Base-by-base conservation (phyloP, 2,888 invertebrate genomes). In the Noctuana brunneofusca region DNA sequence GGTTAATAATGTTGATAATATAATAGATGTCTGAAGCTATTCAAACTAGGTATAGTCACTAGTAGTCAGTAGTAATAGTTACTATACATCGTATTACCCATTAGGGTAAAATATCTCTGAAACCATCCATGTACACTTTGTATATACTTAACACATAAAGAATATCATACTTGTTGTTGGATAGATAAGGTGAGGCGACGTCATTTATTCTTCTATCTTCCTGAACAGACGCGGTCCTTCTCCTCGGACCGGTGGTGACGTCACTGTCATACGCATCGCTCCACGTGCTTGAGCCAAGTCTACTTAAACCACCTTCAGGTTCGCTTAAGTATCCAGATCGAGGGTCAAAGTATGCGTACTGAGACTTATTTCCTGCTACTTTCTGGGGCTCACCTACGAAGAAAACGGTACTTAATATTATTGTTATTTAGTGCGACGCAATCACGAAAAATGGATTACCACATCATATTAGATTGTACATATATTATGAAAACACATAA, bases 341-440 rank as follows among this genome's bases (percentile, higher is more conserved):
- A 0, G 92, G 91, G 72, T 92, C 92, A 74, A 92, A 91, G 78
- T 92, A 92, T 0, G 91, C 90, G 74, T 92, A 92, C 68, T 92
- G 92, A 0, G 89, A 89, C 69, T 86, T 88, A 66, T 82, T 71
- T 65, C 81, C 69, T 4, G 83, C 80, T 8, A 89, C 76, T 64
- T 86, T 86, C n/a, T 83, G 83, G 2, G 81, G 81, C 68, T 89
- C 82, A 38, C 86, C 89, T 89, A 66, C 3, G 65, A 50, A 43
- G 18, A 54, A 53, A 32, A 32, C 1, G 22, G 1, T 24, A 11
- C 38, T 48, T 35, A 35, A 27, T 27, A 27, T 8, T 27, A 2
- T 27, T 27, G 4, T 3, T 3, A 27, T n/a, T n/a, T n/a, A n/a
- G n/a, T n/a, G n/a, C n/a, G n/a, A n/a, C n/a, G n/a, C n/a, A n/a